phyloP scores from a whole-genome alignment of 2,113 vertebrate species.

The Pyrgilauda ruficollis region DNA sequence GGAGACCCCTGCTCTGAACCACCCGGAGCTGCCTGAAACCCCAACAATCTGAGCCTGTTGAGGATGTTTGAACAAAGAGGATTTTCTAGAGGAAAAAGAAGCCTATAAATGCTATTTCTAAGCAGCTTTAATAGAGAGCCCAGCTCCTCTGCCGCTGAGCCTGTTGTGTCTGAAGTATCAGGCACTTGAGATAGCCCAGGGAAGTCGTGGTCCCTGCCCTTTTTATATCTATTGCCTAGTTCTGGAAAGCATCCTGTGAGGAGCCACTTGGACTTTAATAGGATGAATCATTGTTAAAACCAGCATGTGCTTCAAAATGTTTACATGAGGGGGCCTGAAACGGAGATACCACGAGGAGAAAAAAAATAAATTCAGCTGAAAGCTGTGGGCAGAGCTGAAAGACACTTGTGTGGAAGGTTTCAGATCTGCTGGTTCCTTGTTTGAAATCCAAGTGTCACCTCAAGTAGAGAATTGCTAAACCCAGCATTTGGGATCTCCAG shows the following conservation, averaged over 20 bases:
- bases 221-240: conserved; percentile 59
- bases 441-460: background rate
- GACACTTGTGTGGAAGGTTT: background rate
- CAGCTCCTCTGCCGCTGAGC: background rate
- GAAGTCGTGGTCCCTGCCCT: conserved; percentile 48
- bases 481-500: background rate
- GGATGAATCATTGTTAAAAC: conserved; percentile 42
- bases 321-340: conserved; percentile 31
- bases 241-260: conserved; percentile 61
- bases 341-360: background rate
- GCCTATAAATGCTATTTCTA: background rate
- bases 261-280: conserved; percentile 58
- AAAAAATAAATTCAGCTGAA: background rate
- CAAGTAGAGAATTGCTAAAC: background rate
- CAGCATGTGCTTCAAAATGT: conserved; percentile 43
- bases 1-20: background rate
- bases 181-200: conserved; percentile 55
- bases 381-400: background rate
- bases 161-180: conserved; percentile 18
- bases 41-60: background rate
- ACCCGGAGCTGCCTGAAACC: background rate
- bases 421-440: background rate
- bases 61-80: background rate
- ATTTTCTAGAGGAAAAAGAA: background rate
- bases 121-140: background rate